A percentile compares a stretch with the other conserved stretches of the same genome.
phyloP scores from a whole-genome alignment of 2,113 vertebrate genomes.

The Callionymus lyra region DNA sequence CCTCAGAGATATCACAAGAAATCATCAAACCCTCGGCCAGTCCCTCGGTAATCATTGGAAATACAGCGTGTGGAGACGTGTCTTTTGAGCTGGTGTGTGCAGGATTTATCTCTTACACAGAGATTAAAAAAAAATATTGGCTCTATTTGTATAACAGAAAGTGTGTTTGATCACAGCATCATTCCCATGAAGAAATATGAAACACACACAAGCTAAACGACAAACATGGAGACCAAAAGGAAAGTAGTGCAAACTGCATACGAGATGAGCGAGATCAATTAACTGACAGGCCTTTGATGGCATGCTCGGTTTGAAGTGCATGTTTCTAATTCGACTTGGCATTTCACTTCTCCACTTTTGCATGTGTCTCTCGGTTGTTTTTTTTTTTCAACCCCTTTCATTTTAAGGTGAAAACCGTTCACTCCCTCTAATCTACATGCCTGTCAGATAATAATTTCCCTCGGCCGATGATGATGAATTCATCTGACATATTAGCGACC shows the following conservation, averaged over 20 bases:
- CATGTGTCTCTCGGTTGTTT: slow-evolving; percentile 1
- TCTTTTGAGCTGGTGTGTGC: not conserved
- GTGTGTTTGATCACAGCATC: slow-evolving; percentile 2
- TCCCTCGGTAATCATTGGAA: not conserved
- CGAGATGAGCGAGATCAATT: slow-evolving; percentile 19
- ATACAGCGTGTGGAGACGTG: not conserved
- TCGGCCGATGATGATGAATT: slow-evolving; percentile 23
- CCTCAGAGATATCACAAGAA: not conserved
- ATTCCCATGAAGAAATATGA: not conserved
- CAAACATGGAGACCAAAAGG: slow-evolving; percentile 7
- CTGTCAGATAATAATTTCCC: slow-evolving; percentile 27
- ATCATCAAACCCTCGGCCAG: not conserved
- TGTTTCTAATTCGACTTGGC: slow-evolving; percentile 21
- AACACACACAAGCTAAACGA: slow-evolving; percentile 2
- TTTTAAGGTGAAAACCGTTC: slow-evolving; percentile 2
- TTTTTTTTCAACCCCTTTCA: slow-evolving; percentile 4
- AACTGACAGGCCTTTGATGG: slow-evolving; percentile 13
- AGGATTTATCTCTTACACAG: not conserved
- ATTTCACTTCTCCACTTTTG: slow-evolving; percentile 13
- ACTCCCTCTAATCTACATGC: slow-evolving; percentile 11
- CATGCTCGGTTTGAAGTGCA: slow-evolving; percentile 14
- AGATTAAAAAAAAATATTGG: not conserved
- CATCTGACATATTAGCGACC: slow-evolving; percentile 12
- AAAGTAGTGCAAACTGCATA: slow-evolving; percentile 25
- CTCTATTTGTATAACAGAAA: not conserved